Evolutionary conservation across 2,888 invertebrate genomes (phyloP).

Genomic region (Drosophila longiperda): DNA sequence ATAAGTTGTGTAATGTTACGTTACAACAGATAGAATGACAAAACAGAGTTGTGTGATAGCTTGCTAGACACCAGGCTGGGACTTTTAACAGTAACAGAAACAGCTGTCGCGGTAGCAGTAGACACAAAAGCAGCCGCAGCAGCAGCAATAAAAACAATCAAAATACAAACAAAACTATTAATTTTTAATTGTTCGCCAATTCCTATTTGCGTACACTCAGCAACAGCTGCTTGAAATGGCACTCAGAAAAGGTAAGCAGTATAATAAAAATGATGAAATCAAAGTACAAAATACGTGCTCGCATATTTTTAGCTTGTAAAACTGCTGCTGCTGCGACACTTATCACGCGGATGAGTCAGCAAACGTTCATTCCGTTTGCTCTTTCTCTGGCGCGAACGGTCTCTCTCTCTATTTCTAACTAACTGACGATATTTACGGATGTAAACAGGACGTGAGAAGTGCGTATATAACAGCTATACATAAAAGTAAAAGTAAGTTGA

Average conservation of each 20-base stretch:
- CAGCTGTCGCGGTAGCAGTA: conserved; percentile 18
- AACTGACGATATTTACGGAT: neutral
- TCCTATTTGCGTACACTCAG: conserved; percentile 2
- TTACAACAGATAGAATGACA: conserved; percentile 10
- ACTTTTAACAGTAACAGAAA: conserved; percentile 6
- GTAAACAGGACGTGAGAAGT: conserved; percentile 1
- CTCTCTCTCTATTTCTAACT: neutral
- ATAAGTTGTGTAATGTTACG: conserved; percentile 8
- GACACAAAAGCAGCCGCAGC: neutral
- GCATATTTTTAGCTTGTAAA: conserved; percentile 44
- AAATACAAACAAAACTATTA: conserved; percentile 37
- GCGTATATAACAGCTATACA: neutral
- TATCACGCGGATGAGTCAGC: conserved; percentile 41
- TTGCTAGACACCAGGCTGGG: neutral
- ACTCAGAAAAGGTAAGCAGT: conserved; percentile 15
- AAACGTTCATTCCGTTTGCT: neutral
- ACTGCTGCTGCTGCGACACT: neutral
- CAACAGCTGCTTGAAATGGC: conserved; percentile 23
- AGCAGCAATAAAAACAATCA: conserved; percentile 14
- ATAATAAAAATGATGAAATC: conserved; percentile 24
- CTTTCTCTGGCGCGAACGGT: neutral
- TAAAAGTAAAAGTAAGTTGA: conserved; percentile 37
- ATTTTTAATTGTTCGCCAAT: conserved; percentile 4
- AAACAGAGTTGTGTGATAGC: neutral
- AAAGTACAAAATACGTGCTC: conserved; percentile 41